phyloP scores from a whole-genome alignment of 2,797 vertebrate genomes.

The Bovichtus diacanthus region DNA sequence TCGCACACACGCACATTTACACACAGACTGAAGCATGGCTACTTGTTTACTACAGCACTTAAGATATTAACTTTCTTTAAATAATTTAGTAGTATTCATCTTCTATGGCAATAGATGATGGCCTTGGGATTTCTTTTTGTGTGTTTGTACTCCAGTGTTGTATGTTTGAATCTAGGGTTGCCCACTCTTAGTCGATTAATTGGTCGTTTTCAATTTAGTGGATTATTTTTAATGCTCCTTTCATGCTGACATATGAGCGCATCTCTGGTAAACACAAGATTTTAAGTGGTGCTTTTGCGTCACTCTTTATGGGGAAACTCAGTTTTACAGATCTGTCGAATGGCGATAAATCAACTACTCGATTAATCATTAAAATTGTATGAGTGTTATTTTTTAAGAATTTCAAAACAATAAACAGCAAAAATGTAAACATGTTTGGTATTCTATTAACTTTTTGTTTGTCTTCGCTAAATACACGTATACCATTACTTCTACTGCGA shows the following conservation, averaged over 20 bases:
- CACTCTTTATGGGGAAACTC: too few species aligned
- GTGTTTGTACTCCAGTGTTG: background rate
- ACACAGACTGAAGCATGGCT: constrained; percentile 5
- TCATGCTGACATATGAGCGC: too few species aligned
- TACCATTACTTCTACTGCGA: too few species aligned
- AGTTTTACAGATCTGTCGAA: too few species aligned
- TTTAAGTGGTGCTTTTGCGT: too few species aligned
- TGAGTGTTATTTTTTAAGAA: too few species aligned
- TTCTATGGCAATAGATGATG: background rate
- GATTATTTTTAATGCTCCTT: too few species aligned
- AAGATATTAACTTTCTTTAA: constrained; percentile 17
- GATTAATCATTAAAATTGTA: too few species aligned
- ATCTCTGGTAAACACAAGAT: too few species aligned
- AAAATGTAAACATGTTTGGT: background rate
- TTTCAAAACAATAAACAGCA: background rate
- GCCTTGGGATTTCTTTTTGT: background rate
- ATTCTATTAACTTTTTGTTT: background rate
- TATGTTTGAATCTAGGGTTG: constrained; percentile 10
- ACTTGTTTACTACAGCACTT: constrained; percentile 21
- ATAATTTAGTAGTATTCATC: constrained; percentile 23
- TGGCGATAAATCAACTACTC: too few species aligned
- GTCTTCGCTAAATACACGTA: background rate
- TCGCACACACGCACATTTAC: constrained; percentile 15
- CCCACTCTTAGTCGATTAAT: too few species aligned
- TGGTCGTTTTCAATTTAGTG: too few species aligned